phyloP scores from a whole-genome alignment of 2,888 invertebrate genomes.

The Doris montereyensis region DNA sequence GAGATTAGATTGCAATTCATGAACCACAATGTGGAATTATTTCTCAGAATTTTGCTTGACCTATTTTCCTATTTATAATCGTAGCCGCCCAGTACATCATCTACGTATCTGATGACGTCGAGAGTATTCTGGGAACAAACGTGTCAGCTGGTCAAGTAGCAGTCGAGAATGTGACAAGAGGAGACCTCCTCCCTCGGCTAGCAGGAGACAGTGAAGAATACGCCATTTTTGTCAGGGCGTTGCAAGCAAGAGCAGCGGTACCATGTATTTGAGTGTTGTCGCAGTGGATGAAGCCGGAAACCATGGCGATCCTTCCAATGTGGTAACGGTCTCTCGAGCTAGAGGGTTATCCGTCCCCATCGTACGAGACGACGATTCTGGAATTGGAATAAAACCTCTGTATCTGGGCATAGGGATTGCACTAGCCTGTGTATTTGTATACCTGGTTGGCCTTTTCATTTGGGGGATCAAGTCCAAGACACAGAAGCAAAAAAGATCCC shows the following conservation, averaged over 20 bases:
- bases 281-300: constrained; percentile 47
- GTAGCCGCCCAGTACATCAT: constrained; percentile 44
- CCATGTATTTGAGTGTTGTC: constrained; percentile 43
- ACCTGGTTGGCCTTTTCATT: constrained; percentile 32
- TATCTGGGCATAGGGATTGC: constrained; percentile 36
- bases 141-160: background rate
- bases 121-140: constrained; percentile 22
- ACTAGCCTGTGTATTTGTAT: constrained; percentile 31
- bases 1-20: too few relatives aligned
- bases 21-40: too few relatives aligned
- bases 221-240: constrained; percentile 7
- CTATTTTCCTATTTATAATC: constrained; percentile 18
- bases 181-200: constrained; percentile 21
- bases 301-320: constrained; percentile 47
- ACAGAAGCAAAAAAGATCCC: constrained; percentile 4
- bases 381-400: background rate
- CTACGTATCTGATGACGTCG: constrained; percentile 36
- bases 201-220: constrained; percentile 39
- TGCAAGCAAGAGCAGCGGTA: constrained; percentile 41
- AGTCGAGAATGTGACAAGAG: constrained; percentile 9
- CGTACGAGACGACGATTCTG: background rate
- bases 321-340: constrained; percentile 47
- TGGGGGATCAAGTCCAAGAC: constrained; percentile 31
- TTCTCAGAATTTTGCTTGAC: background rate
- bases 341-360: constrained; percentile 39